Evolutionary conservation across 1,140 invertebrate genomes (phyloP).

Genomic region (Metopolophium dirhodum): DNA sequence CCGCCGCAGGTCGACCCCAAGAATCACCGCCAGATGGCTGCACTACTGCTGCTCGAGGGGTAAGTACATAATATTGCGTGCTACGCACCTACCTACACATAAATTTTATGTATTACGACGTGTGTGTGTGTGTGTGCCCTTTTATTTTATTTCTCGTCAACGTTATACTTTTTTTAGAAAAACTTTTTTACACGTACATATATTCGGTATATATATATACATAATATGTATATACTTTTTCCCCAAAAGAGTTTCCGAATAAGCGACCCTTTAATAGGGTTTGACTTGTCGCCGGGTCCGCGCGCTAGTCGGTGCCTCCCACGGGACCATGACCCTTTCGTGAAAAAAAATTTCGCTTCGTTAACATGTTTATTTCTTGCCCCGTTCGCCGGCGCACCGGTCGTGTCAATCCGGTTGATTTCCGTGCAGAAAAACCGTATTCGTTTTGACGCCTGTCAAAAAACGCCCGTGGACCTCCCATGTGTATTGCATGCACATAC

Average conservation of each 20-base stretch:
- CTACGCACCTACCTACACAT: background rate
- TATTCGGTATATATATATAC: background rate
- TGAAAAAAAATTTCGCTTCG: constrained; percentile 58
- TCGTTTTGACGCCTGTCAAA: constrained; percentile 55
- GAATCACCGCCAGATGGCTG: background rate
- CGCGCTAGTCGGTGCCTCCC: background rate
- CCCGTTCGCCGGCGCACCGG: background rate
- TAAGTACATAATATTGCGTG: background rate
- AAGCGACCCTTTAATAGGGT: constrained; percentile 58
- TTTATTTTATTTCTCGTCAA: constrained; percentile 27
- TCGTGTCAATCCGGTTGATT: constrained; percentile 55
- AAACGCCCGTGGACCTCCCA: constrained; percentile 55
- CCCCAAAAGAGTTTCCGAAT: constrained; percentile 52
- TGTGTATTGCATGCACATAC: constrained; percentile 43
- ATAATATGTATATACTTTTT: too few relatives aligned
- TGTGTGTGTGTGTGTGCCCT: background rate
- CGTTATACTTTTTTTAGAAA: constrained; percentile 20
- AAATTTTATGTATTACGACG: background rate
- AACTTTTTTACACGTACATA: background rate
- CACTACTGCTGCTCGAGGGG: background rate
- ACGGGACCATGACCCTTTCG: constrained; percentile 44
- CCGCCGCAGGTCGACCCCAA: background rate
- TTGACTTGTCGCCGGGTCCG: constrained; percentile 34
- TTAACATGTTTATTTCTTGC: constrained; percentile 58
- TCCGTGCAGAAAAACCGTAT: constrained; percentile 48